Conservation (phyloP, 1,140 invertebrate genomes). For the Phthorimaea operculella region DNA sequence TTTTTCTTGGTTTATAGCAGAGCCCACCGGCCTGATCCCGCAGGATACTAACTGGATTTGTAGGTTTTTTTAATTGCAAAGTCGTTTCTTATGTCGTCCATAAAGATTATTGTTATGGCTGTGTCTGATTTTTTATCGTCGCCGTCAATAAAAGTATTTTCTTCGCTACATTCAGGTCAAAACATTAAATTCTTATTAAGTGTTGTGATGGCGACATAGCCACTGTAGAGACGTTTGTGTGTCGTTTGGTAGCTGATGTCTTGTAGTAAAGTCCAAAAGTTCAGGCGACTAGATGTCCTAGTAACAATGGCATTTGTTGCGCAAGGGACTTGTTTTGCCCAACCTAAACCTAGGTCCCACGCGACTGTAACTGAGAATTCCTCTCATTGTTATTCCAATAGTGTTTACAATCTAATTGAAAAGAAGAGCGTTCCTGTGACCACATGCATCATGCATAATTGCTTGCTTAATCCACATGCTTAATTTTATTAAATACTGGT, state of each 20-base stretch:
- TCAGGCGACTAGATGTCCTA: constrained; percentile 1
- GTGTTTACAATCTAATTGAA: not conserved
- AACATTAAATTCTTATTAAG: not conserved
- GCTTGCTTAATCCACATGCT: no score
- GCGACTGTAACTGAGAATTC: not conserved
- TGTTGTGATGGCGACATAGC: not conserved
- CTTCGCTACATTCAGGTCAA: not conserved
- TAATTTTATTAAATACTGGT: no score
- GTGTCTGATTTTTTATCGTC: no score
- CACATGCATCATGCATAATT: no score
- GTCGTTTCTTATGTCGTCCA: no score
- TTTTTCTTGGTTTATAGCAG: no score
- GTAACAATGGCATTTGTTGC: not conserved
- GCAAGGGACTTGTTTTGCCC: constrained; percentile 1
- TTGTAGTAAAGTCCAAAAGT: not conserved
- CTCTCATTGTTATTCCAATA: constrained; percentile 2
- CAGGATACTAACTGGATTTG: no score
- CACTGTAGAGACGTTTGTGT: not conserved
- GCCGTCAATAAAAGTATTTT: no score
- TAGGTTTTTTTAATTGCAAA: no score
- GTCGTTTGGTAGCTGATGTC: not conserved
- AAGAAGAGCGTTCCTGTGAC: not conserved
- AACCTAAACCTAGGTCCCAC: not conserved
- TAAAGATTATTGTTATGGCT: no score
- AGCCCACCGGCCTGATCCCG: no score